These are phyloP conservation scores for Catharus fuscescens DNA, from an alignment of 2,113 vertebrate species.

Conservation along the genomic window DNA sequence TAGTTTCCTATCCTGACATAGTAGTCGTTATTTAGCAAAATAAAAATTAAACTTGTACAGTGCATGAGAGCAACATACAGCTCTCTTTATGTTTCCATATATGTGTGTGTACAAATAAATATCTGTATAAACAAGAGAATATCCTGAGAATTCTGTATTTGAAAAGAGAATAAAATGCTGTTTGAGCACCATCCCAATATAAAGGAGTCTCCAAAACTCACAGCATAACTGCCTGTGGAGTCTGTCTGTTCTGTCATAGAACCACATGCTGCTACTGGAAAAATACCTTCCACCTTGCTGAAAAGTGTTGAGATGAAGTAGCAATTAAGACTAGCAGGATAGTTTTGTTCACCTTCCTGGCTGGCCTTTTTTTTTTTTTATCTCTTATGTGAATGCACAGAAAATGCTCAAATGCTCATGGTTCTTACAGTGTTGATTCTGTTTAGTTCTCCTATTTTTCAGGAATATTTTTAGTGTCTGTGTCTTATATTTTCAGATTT, in stretches of 20 bases:
- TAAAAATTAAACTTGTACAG: neutral
- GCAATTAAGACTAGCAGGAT: slow-evolving; percentile 47
- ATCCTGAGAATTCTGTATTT: neutral
- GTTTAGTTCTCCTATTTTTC: neutral
- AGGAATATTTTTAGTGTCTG: neutral
- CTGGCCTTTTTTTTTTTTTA: neutral
- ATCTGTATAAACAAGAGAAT: neutral
- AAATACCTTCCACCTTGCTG: slow-evolving; percentile 11
- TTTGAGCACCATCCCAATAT: neutral
- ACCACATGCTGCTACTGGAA: slow-evolving; percentile 16
- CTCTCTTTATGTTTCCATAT: neutral
- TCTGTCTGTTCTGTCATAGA: neutral
- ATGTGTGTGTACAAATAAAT: neutral
- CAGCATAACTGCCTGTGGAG: neutral
- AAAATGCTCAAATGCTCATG: neutral
- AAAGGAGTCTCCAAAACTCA: slow-evolving; percentile 22
- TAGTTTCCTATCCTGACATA: neutral
- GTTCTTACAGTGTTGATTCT: neutral
- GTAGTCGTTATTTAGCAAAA: neutral
- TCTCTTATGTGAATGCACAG: neutral
- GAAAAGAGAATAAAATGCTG: neutral
- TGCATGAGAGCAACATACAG: neutral
- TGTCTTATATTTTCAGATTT: neutral
- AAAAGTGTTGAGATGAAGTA: slow-evolving; percentile 9
- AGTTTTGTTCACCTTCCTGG: slow-evolving; percentile 6